phyloP scores from a whole-genome alignment of 35 echinoderm and acorn worm genomes.

The Holothuria glaberrima region DNA sequence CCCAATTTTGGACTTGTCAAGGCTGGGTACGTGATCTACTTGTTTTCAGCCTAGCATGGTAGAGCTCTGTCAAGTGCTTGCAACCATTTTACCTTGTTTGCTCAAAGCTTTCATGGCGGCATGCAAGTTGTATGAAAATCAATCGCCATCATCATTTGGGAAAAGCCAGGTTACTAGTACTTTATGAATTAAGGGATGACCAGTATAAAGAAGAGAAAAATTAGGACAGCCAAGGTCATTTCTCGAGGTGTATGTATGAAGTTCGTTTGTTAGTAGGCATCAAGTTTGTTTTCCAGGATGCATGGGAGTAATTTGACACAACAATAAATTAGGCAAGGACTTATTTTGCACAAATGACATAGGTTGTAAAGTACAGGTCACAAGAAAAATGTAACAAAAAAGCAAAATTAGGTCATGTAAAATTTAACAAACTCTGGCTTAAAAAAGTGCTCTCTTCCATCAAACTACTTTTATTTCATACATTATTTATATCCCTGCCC shows the following conservation, averaged over 20 bases:
- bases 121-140: slow-evolving; percentile 45
- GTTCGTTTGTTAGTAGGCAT: too few species aligned
- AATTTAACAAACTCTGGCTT: too few species aligned
- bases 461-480: too few species aligned
- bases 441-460: too few species aligned
- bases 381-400: too few species aligned
- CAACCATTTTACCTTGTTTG: slow-evolving; percentile 40
- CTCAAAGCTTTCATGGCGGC: slow-evolving; percentile 12
- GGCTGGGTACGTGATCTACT: background rate
- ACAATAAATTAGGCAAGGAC: too few species aligned
- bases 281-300: too few species aligned
- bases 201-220: slow-evolving; percentile 21
- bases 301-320: too few species aligned
- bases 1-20: slow-evolving; percentile 31
- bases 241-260: background rate
- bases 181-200: slow-evolving; percentile 15
- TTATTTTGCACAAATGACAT: too few species aligned
- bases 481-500: too few species aligned
- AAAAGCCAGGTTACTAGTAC: slow-evolving; percentile 36
- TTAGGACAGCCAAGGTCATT: slow-evolving; percentile 40
- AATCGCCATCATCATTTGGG: slow-evolving; percentile 6
- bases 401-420: too few species aligned
- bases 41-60: background rate
- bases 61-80: background rate
- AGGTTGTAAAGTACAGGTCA: too few species aligned